Evolutionary conservation across 2,888 invertebrate species (phyloP).

Genomic region (Xestia xanthographa): DNA sequence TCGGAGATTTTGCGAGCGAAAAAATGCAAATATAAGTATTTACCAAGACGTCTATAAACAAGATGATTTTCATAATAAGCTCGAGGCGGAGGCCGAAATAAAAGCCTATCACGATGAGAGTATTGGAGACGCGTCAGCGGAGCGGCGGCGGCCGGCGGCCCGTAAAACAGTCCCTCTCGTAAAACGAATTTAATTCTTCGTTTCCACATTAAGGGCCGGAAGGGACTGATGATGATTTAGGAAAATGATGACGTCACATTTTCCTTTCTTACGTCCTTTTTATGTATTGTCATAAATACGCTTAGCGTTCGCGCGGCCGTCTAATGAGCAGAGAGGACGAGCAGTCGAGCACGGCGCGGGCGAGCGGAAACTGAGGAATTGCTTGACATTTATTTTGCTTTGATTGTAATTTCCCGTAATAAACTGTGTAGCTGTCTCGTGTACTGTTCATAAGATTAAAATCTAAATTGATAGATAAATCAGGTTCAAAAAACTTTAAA

Average conservation of each 20-base stretch:
- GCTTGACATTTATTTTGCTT: constrained; percentile 27
- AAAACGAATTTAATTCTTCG: constrained; percentile 77
- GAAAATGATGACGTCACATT: constrained; percentile 66
- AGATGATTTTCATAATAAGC: constrained; percentile 75
- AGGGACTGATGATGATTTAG: constrained; percentile 67
- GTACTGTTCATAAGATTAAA: neutral
- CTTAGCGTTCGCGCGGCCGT: constrained; percentile 36
- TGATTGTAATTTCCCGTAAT: constrained; percentile 28
- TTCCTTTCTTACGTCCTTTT: constrained; percentile 52
- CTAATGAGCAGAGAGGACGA: constrained; percentile 45
- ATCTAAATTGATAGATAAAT: neutral
- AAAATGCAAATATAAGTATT: constrained; percentile 59
- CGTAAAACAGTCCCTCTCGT: constrained; percentile 76
- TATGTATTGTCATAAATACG: constrained; percentile 61
- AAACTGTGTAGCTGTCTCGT: constrained; percentile 1
- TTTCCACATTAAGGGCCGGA: constrained; percentile 68
- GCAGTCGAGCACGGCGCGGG: neutral
- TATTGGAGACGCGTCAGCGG: constrained; percentile 73
- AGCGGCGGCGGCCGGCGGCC: constrained; percentile 62
- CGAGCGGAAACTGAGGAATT: constrained; percentile 6
- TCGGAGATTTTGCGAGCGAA: constrained; percentile 48
- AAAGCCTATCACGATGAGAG: constrained; percentile 68
- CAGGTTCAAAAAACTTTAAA: neutral
- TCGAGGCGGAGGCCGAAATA: constrained; percentile 62
- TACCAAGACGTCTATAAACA: constrained; percentile 68